Percentiles rank a stretch among this genome's conserved stretches.
Conservation (phyloP, 1,140 invertebrate species). For the Eupristina koningsbergeri region DNA sequence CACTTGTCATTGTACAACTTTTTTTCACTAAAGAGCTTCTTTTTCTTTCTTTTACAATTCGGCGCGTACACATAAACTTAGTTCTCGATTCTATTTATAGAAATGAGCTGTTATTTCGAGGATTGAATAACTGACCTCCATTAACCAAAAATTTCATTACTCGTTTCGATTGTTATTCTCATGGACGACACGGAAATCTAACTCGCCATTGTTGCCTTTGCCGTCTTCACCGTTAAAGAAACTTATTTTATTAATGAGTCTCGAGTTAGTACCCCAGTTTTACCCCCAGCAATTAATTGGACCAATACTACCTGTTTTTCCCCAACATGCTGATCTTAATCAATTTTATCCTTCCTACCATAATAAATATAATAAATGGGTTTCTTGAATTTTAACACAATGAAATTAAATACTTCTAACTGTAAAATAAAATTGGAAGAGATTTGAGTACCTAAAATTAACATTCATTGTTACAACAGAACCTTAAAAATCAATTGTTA, state of each 20-base stretch:
- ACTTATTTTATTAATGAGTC: constrained; percentile 38
- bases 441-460: not conserved
- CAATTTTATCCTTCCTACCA: not conserved
- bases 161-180: constrained; percentile 24
- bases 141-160: not conserved
- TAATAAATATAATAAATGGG: not conserved
- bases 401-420: not conserved
- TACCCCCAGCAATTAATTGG: constrained; percentile 13
- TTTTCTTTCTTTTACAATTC: not conserved
- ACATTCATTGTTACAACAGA: not conserved
- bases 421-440: constrained; percentile 5
- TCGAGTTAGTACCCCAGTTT: not conserved
- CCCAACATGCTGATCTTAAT: not conserved
- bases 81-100: constrained; percentile 43
- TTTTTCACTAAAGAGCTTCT: not conserved
- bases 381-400: not conserved
- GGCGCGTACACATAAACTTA: not conserved
- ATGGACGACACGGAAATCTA: constrained; percentile 20
- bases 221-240: constrained; percentile 10
- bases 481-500: not conserved
- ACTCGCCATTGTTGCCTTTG: not conserved
- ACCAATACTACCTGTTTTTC: constrained; percentile 10
- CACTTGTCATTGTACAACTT: not conserved
- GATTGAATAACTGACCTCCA: constrained; percentile 32
- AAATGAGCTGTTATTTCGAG: constrained; percentile 44